Base-by-base conservation (phyloP, 1,140 invertebrate species). In the Aphelenchoides besseyi region DNA sequence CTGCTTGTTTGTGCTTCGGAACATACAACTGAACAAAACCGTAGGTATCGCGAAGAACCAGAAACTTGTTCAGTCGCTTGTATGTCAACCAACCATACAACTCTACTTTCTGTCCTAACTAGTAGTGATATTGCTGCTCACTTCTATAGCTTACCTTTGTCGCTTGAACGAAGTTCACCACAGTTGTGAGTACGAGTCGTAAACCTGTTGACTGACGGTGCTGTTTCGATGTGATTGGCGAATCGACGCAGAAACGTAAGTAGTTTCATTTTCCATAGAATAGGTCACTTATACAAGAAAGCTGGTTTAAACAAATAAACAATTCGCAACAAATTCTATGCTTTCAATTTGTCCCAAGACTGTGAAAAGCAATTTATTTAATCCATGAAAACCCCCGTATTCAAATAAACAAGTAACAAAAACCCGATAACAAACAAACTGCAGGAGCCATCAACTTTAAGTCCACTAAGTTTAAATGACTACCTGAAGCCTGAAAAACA, bases 131-230 rank as follows among this genome's bases (percentile, higher is more conserved):
- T 3, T 62, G 16, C 12, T n/a, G 32, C 12, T 2, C 23, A 66
- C 9, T 26, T 3, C n/a, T 9, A 23, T 30, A 35, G 48, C 55
- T 12, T 48, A 76, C 78, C 78, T 53, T 79, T 71, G 68, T 79
- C 2, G 9, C 37, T 8, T 5, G 63, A 18, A 28, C 74, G 33
- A n/a, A 79, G 59, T 41, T 79, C 69, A 9, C 77, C 77, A 62
- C 77, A 79, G 30, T 77, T 80, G 48, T 77, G 78, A 2, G 78
- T 73, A 48, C 77, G 37, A 2, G 41, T n/a, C 3, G 68, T 68
- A 35, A 72, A 75, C 12, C 30, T 28, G 35, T 72, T 72, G 28
- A 69, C 68, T 23, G 35, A 30, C 1, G 66, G 2, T n/a, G 12
- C 12, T 12, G 41, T 23, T 12, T 23, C 12, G 12, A 23, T 23